Percentiles rank a stretch among this genome's conserved stretches.
These are phyloP conservation scores for Nothoprocta perdicaria DNA, from an alignment of 2,113 vertebrate species.

Conservation along the genomic window DNA sequence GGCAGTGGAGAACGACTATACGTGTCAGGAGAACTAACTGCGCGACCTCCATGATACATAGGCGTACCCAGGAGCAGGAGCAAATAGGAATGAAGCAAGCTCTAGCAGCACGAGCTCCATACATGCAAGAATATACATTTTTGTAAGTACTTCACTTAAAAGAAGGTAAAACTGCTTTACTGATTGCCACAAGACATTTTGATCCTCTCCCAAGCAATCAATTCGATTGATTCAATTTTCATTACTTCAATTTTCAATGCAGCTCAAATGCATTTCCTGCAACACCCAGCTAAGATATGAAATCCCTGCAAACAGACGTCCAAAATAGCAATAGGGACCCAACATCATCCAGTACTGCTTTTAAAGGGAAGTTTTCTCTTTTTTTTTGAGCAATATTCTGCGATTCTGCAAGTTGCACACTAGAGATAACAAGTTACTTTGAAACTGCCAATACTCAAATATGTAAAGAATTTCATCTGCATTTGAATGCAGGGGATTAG, in stretches of 20 bases:
- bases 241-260: not conserved
- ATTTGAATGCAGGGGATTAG: not conserved
- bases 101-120: accelerated
- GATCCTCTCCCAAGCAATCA: not conserved
- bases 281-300: not conserved
- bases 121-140: not conserved
- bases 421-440: not conserved
- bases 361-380: not conserved
- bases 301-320: not conserved
- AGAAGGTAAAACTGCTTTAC: not conserved
- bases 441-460: not conserved
- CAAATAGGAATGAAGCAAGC: not conserved
- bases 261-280: not conserved
- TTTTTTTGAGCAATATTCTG: not conserved
- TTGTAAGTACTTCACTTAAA: not conserved
- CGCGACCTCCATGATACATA: not conserved
- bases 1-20: not conserved
- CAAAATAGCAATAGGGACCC: not conserved
- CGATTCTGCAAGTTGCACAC: not conserved
- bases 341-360: not conserved
- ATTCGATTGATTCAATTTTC: too few relatives aligned
- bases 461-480: conserved; percentile 46
- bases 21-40: not conserved
- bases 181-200: not conserved
- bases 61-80: not conserved